Evolutionary conservation across 2,888 invertebrate genomes (phyloP), one percentile per base, ranked within the genome.

Genomic region (Itoplectis maculator): DNA sequence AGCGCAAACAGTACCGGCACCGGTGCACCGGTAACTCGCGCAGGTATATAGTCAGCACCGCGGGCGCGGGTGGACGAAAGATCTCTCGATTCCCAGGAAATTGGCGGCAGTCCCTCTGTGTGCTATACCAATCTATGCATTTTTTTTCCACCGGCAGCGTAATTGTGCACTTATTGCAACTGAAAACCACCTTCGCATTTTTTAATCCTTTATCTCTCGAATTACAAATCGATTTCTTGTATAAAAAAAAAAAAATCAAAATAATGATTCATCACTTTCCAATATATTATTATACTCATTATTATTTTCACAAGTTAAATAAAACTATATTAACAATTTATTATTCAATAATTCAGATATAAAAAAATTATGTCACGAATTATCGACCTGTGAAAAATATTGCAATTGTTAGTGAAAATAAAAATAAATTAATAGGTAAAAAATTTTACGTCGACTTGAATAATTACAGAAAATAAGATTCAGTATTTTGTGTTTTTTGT

Each of bases 41-140:
- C 29, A 2, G 5, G 29, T 29, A 29, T 2, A 18, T 59, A n/a
- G 5, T 61, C 23, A 47, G 61, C 61, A 73, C 35, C 49, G 61
- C 18, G 11, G 63, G 65, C 37, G 3, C 29, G 29, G 29, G 47
- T n/a, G 42, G 61, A 37, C 79, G 72, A 70, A 59, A 66, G 72
- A 75, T 82, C 74, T 75, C 82, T 76, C 69, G 79, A 75, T 79
- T 82, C 79, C 70, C 72, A 75, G 70, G 79, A 82, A 82, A 82
- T 82, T 79, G 66, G 69, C 65, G 73, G 73, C 69, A 79, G 69
- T 69, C 56, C 69, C 47, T 63, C 73, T 65, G 63, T 65, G 63
- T 45, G 63, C 56, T 47, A 9, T 13, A 61, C 20, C 59, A 45
- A 45, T 72, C 70, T 73, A 18, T 49, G 47, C 9, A 37, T 42